Percentiles rank a stretch among this genome's conserved stretches.
phyloP scores from a whole-genome alignment of 1,140 invertebrate genomes.

The Sminthurides bifidus region DNA sequence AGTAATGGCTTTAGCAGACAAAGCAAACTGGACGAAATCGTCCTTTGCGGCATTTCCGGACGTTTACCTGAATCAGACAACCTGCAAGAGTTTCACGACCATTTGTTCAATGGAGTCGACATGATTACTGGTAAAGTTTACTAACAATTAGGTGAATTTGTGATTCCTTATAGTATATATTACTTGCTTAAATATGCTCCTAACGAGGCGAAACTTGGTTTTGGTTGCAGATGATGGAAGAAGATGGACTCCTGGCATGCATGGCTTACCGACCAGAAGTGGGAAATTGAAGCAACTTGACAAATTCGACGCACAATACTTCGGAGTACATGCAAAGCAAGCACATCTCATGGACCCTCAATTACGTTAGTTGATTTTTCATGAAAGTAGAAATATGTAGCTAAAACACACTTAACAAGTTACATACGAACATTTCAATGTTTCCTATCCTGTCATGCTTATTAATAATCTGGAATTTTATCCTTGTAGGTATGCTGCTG shows the following conservation, averaged over 20 bases:
- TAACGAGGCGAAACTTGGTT: slow-evolving; percentile 43
- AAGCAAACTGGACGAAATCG: slow-evolving; percentile 54
- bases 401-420: background rate
- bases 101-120: slow-evolving; percentile 73
- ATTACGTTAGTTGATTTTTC: slow-evolving; percentile 44
- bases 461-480: background rate
- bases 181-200: background rate
- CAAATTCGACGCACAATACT: slow-evolving; percentile 81
- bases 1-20: background rate
- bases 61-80: slow-evolving; percentile 74
- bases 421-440: background rate
- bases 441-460: background rate
- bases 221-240: slow-evolving; percentile 42
- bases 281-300: slow-evolving; percentile 81
- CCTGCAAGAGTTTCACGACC: slow-evolving; percentile 76
- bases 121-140: slow-evolving; percentile 57
- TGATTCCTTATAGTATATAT: background rate
- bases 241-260: slow-evolving; percentile 25
- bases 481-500: slow-evolving; percentile 56
- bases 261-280: slow-evolving; percentile 59
- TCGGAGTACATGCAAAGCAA: slow-evolving; percentile 86
- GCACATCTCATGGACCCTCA: slow-evolving; percentile 93
- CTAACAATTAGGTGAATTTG: slow-evolving; percentile 46
- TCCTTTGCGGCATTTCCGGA: slow-evolving; percentile 78
- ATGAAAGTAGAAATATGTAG: background rate